phyloP scores from a whole-genome alignment of 2,113 vertebrate species.

The Lophius piscatorius region DNA sequence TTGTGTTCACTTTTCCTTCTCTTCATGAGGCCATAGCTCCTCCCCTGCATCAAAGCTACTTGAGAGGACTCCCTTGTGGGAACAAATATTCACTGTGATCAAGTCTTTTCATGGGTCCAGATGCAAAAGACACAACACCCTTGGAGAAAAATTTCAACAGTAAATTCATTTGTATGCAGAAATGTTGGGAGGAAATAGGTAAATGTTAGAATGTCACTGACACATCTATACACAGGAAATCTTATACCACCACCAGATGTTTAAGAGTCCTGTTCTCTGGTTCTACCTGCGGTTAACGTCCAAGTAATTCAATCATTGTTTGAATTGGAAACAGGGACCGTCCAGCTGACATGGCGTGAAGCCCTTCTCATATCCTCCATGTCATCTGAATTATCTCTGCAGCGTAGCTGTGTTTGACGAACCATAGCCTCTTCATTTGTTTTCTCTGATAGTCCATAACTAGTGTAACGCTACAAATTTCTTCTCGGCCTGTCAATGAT shows the following conservation, averaged over 20 bases:
- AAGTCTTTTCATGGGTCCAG: too few relatives aligned
- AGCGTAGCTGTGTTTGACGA: neutral
- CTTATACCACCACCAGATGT: too few relatives aligned
- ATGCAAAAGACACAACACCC: conserved; percentile 26
- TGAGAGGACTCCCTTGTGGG: conserved; percentile 24
- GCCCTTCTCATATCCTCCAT: conserved; percentile 5
- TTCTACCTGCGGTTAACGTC: too few relatives aligned
- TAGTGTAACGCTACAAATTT: conserved; percentile 27
- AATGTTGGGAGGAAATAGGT: conserved; percentile 1
- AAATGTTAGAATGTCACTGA: conserved; percentile 2
- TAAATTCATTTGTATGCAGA: conserved; percentile 9
- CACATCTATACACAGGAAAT: neutral
- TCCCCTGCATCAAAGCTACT: conserved; percentile 12
- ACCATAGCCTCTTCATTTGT: conserved; percentile 24
- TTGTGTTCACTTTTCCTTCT: conserved; percentile 39
- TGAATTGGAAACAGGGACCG: conserved; percentile 3
- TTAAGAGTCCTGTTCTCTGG: too few relatives aligned
- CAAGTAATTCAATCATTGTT: too few relatives aligned
- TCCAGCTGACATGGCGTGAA: conserved; percentile 10
- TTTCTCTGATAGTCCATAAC: conserved; percentile 38
- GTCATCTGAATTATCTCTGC: conserved; percentile 23
- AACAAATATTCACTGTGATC: conserved; percentile 60
- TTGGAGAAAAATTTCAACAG: conserved; percentile 7
- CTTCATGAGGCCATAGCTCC: conserved; percentile 32
- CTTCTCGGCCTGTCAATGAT: conserved; percentile 21